Conservation (phyloP, 2,888 invertebrate genomes). For the Eristalinus sepulchralis region DNA sequence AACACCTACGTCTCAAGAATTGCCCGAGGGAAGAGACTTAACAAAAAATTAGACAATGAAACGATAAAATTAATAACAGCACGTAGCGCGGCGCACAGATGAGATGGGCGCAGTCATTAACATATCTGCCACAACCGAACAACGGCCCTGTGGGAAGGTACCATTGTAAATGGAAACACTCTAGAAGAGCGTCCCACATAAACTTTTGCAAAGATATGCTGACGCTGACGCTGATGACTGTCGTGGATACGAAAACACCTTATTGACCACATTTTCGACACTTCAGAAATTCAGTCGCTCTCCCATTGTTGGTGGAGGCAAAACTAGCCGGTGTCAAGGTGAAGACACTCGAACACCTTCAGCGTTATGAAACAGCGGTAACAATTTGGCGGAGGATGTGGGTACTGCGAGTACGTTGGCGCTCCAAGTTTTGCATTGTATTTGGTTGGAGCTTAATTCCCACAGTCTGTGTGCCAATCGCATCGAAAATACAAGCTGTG, state of each 20-base stretch:
- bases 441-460: slow-evolving; percentile 21
- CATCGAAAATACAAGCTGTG: background rate
- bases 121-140: background rate
- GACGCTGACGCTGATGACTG: background rate
- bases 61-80: background rate
- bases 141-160: background rate
- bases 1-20: background rate
- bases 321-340: background rate
- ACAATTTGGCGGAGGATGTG: slow-evolving; percentile 8
- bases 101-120: background rate
- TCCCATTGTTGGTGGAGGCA: background rate
- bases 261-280: background rate
- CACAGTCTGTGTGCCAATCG: slow-evolving; percentile 5
- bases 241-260: background rate
- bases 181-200: background rate
- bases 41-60: background rate
- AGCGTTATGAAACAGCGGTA: slow-evolving; percentile 10
- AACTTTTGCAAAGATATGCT: background rate
- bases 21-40: background rate
- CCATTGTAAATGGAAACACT: background rate
- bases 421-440: slow-evolving; percentile 32
- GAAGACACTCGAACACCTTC: background rate
- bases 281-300: background rate
- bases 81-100: background rate
- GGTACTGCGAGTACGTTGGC: background rate